These are phyloP conservation scores for Cyprinodon brontotheroides DNA, from an alignment of 2,113 vertebrate genomes.

Conservation along the genomic window DNA sequence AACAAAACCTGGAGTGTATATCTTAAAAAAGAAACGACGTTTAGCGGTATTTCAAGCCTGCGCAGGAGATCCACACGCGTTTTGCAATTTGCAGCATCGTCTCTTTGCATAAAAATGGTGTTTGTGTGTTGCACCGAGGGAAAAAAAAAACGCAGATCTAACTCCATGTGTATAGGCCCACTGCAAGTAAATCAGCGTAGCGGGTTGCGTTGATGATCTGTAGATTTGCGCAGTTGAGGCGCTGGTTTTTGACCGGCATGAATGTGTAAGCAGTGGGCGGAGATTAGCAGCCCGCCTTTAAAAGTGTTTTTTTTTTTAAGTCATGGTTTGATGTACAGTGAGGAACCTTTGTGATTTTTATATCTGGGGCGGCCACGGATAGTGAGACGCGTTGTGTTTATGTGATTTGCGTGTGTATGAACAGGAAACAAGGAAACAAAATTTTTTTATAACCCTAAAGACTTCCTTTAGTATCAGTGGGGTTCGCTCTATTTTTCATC, in stretches of 20 bases:
- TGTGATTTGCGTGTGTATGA: not conserved
- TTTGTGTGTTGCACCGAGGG: not conserved
- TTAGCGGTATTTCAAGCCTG: not conserved
- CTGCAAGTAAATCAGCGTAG: fast-evolving
- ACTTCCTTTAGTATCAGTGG: not conserved
- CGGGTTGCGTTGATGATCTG: not conserved
- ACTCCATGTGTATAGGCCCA: fast-evolving
- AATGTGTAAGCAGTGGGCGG: not conserved
- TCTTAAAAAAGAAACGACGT: not conserved
- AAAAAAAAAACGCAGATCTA: not conserved
- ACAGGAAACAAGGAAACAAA: not conserved
- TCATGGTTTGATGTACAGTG: too few species aligned
- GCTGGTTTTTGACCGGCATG: not conserved
- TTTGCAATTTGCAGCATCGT: not conserved
- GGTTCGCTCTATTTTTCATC: not conserved
- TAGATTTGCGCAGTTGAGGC: constrained; percentile 24
- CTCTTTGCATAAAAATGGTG: not conserved
- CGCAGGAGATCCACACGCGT: not conserved
- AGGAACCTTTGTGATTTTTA: too few species aligned
- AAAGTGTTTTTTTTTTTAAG: not conserved
- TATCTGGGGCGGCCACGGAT: not conserved
- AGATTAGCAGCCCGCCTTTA: constrained; percentile 20
- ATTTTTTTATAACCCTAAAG: not conserved
- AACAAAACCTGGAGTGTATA: too few species aligned
- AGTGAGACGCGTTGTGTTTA: not conserved